Evolutionary conservation across 2,113 vertebrate species (phyloP), one percentile per base, ranked within the genome.

Genomic region (Chrysochloris asiatica): DNA sequence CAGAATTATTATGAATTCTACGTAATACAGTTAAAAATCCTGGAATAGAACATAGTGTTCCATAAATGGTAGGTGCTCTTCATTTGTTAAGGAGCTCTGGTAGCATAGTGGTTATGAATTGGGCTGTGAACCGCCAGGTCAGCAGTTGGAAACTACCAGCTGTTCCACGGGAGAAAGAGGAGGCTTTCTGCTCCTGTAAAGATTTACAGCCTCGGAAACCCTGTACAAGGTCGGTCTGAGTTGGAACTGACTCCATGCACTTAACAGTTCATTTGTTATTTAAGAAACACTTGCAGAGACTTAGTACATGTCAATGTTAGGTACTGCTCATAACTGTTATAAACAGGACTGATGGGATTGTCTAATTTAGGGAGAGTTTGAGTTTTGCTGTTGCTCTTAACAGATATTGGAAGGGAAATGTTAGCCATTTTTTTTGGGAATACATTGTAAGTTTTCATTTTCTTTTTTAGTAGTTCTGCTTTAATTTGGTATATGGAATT

Each of bases 401-500:
- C 33, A 65, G 24, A 75, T 85, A 45, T 67, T 24, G 81, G 71
- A 61, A 86, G 43, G 26, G 69, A 3, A 50, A 36, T 91, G 24
- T 19, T 80, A 38, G 41, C 65, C 19, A 65, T 77, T 89, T 43
- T 75, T 90, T 33, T 86, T 54, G 59, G 28, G 45, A 86, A 22
- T 82, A 36, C 7, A 61, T 52, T 77, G 43, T 79, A 59, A 45
- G 22, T 86, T 93, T 89, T 91, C 28, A 36, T 83, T 86, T 85
- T 77, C 6, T 73, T 67, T 56, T 67, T 56, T 7, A 78, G 33
- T 91, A 91, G 54, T 91, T 86, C 89, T 84, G 16, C 83, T 81
- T 90, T 73, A 33, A 48, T 72, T 77, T 75, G 33, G 33, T 65
- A 65, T 47, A 26, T 75, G 69, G 36, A 75, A 8, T 38, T 76